Conservation (phyloP, 1,140 invertebrate species). For the Lepeophtheirus salmonis region DNA sequence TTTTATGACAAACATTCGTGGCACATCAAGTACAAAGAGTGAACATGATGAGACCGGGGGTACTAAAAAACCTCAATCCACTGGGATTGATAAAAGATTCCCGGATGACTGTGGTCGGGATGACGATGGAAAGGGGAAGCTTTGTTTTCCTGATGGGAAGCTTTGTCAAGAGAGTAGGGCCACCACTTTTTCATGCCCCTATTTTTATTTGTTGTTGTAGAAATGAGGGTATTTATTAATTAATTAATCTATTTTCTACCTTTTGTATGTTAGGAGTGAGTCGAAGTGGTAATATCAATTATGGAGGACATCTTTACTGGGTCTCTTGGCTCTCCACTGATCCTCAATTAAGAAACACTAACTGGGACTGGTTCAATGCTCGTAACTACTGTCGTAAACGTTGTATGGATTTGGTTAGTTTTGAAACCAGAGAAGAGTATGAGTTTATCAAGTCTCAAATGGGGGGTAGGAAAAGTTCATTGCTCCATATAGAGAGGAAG, state of each 20-base stretch:
- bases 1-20: neutral
- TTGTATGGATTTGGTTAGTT: constrained; percentile 63
- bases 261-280: constrained; percentile 15
- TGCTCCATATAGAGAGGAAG: too few relatives aligned
- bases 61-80: constrained; percentile 2
- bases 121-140: constrained; percentile 6
- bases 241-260: neutral
- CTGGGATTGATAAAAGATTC: constrained; percentile 10
- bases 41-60: neutral
- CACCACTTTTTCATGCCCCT: neutral
- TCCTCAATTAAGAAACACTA: constrained; percentile 33
- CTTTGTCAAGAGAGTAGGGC: constrained; percentile 12
- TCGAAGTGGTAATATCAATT: constrained; percentile 9
- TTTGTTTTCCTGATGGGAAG: constrained; percentile 17
- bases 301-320: constrained; percentile 48
- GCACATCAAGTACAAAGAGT: neutral
- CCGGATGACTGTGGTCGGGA: constrained; percentile 18
- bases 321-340: constrained; percentile 58
- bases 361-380: constrained; percentile 59
- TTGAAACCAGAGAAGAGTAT: constrained; percentile 60
- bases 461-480: too few relatives aligned
- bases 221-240: constrained; percentile 1
- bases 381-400: constrained; percentile 60
- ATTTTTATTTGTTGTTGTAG: neutral
- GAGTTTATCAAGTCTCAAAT: constrained; percentile 50